Base-by-base conservation (phyloP, 2,888 invertebrate genomes). In the Diarsia mendica region DNA sequence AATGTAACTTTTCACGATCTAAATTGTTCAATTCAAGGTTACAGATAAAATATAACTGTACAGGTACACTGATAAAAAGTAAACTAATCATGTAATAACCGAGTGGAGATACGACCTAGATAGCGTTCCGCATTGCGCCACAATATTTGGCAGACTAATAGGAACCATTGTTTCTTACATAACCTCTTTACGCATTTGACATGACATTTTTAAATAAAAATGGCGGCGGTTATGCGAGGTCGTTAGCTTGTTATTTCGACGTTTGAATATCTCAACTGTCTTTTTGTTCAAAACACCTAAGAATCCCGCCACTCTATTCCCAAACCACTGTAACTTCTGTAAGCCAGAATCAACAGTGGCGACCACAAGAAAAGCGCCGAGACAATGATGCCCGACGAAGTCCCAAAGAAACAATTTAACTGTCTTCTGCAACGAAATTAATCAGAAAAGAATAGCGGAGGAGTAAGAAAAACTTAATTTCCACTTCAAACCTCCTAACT, bases 101-200 rank as follows among this genome's bases (percentile, higher is more conserved):
- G 20, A 65, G 8, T 33, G 58, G 39, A 72, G 77, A 72, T 77
- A 79, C 48, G 78, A 77, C 78, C 76, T 76, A 70, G 39, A 77
- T 77, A 70, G 8, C 72, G 79, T 79, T 77, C 77, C 77, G 77
- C 77, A 77, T 77, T 77, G 77, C 77, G 58, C 58, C 65, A 65
- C 33, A 51, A 79, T 70, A 64, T 77, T 77, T 79, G 77, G 77
- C 77, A 77, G 39, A 65, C 58, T 65, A 65, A 0, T 13, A 77
- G 72, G 65, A 72, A 72, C 39, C 1, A 72, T 51, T n/a, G 44
- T 63, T 63, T n/a, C 49, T 78, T 78, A 71, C 20, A 18, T 65
- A 79, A 77, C 72, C 23, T 33, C n/a, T 49, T 13, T 28, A 61
- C 18, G 15, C 20, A 60, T 10, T 10, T 13, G 3, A 51, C 78